These are phyloP conservation scores for Lophius piscatorius DNA, from an alignment of 2,113 vertebrate species.

Conservation along the genomic window DNA sequence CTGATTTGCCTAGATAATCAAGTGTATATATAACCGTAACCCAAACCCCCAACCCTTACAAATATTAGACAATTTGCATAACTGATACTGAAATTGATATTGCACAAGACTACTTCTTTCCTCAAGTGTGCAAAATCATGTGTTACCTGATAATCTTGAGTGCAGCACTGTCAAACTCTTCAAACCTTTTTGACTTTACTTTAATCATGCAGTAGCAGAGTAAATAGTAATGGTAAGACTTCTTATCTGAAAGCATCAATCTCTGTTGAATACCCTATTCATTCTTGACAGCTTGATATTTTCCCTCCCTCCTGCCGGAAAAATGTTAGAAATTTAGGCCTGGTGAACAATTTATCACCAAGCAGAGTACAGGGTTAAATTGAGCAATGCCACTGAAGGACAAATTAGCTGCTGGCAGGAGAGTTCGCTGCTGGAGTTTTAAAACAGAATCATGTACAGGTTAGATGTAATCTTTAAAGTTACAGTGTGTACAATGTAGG, in stretches of 20 bases:
- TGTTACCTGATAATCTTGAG: constrained; percentile 2
- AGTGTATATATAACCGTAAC: too few species aligned
- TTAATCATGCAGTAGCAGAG: not conserved
- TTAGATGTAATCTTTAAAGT: too few species aligned
- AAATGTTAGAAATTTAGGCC: constrained; percentile 12
- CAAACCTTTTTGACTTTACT: constrained; percentile 2
- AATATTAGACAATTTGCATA: too few species aligned
- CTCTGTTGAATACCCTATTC: constrained; percentile 12
- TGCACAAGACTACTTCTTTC: constrained; percentile 14
- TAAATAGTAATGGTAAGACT: not conserved
- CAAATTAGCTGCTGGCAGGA: not conserved
- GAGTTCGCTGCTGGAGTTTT: constrained; percentile 9
- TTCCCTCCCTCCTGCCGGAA: constrained; percentile 3
- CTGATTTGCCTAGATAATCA: too few species aligned
- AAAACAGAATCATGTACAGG: constrained; percentile 4
- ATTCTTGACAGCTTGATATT: constrained; percentile 29
- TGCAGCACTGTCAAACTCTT: not conserved
- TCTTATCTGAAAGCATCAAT: constrained; percentile 31
- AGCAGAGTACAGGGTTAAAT: constrained; percentile 7
- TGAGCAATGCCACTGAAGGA: constrained; percentile 18
- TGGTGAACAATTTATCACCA: constrained; percentile 27
- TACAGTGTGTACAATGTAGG: too few species aligned
- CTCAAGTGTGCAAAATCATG: not conserved
- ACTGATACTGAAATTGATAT: not conserved
- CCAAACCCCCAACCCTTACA: too few species aligned